Base-by-base conservation (phyloP, 2,888 invertebrate species). In the Drosophila seclusa region DNA sequence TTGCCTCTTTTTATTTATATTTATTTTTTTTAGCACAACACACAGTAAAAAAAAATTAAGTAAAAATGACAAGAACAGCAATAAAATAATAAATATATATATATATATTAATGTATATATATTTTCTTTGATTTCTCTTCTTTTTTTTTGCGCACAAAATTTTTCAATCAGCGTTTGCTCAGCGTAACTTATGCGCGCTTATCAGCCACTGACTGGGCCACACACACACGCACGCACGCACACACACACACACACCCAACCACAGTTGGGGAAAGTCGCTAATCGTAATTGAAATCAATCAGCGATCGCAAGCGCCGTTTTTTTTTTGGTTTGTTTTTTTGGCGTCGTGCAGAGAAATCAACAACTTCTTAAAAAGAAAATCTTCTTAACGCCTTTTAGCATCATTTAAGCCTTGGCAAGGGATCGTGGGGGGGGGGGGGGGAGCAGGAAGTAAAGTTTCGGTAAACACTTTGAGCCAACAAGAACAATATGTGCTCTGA, bases 131-230 rank as follows among this genome's bases (percentile, higher is more conserved):
- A 24, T 24, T 45, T 45, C 45, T 8, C 16, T 45, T 21, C 2
- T 42, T 21, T 21, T 21, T 42, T 21, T 21, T 13, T 18, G 60
- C 1, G 59, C 57, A 54, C 65, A 64, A 50, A 24, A 66, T 54
- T 68, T 71, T 70, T 65, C 73, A 80, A 80, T 79, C 73, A 80
- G 62, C 66, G 71, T 79, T 73, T 52, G 63, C 64, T 76, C 59
- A 72, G 48, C 69, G 73, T 77, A 79, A 80, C 71, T 79, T 77
- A 77, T 80, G 79, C 70, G 63, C 73, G 68, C 78, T 80, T 81
- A 80, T 80, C 80, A 81, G 66, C 55, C 70, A 68, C 45, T 49
- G 61, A 64, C 62, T 61, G 52, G 31, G 52, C 69, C 62, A 73
- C 52, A 57, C 57, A 62, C 49, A 48, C 50, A 62, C 49, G 48